A percentile compares a stretch with the other conserved stretches of the same genome.
These are phyloP conservation scores for Aspidiotus destructor DNA, from an alignment of 2,888 invertebrate species.

Conservation along the genomic window DNA sequence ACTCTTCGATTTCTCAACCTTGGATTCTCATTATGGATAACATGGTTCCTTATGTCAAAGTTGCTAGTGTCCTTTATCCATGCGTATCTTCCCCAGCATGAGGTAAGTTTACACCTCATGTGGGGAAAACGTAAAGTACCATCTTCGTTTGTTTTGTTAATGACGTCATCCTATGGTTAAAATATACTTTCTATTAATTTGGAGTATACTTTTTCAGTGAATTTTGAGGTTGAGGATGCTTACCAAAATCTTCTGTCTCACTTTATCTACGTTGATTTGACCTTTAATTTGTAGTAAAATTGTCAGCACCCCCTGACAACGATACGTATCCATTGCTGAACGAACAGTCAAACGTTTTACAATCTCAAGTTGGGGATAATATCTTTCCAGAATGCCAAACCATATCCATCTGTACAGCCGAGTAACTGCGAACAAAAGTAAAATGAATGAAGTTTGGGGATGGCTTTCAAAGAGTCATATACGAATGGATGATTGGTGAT, in stretches of 20 bases:
- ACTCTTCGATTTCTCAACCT: conserved; percentile 60
- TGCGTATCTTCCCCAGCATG: conserved; percentile 67
- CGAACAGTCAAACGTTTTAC: conserved; percentile 54
- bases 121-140: conserved; percentile 52
- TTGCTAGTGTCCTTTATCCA: conserved; percentile 52
- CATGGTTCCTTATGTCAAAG: conserved; percentile 60
- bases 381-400: conserved; percentile 49
- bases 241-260: conserved; percentile 36
- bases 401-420: conserved; percentile 40
- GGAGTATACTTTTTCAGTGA: neutral
- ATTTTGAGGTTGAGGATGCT: neutral
- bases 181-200: neutral
- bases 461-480: no score
- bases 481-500: no score
- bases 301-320: conserved; percentile 64
- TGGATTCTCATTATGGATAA: conserved; percentile 51
- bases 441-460: neutral
- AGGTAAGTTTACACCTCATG: conserved; percentile 55
- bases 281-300: conserved; percentile 58
- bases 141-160: conserved; percentile 37
- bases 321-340: conserved; percentile 58
- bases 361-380: conserved; percentile 53
- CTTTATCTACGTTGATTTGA: conserved; percentile 37
- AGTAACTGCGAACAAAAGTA: conserved; percentile 26
- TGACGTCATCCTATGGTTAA: conserved; percentile 38